Base-by-base conservation (phyloP, 1,140 invertebrate genomes). In the Drosophila neocordata region DNA sequence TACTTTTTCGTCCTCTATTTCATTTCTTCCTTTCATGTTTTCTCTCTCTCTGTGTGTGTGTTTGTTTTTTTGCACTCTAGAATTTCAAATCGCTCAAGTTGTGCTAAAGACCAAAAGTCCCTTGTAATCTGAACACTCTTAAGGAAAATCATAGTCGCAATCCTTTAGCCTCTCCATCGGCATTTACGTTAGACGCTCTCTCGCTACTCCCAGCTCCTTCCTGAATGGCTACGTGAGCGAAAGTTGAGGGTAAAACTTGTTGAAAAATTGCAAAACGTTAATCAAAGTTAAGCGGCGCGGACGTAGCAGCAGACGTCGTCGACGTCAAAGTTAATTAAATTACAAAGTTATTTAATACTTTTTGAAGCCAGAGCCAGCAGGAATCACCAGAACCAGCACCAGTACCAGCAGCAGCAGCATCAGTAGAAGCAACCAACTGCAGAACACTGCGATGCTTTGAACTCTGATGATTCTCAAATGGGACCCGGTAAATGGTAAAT, bases 341-440 rank as follows among this genome's bases (percentile, higher is more conserved):
- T 88, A 88, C 83, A 88, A 87, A 87, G 83, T 88, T 88, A 88
- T 88, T 88, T 88, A 88, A 88, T 88, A 88, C 83, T 83, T 79
- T 88, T 69, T 76, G 79, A 87, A 58, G 58, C 69, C n/a, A 31
- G 31, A 41, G 15, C 13, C 31, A 34, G 37, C 38, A 12, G 60
- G 35, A 55, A 51, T 22, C n/a, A 69, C 37, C 60, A 69, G 48
- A n/a, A 51, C 18, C 15, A 62, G 37, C 51, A 51, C 55, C 62
- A 35, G 24, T 38, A 66, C 53, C 53, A 67, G 70, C 66, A 77
- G 61, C 76, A 58, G 66, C 34, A 35, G 0, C 41, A 73, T 31
- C 60, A 65, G 56, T 15, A 51, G 31, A n/a, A 62, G 52, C 52
- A 51, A 58, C 64, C 52, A 51, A 58, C 64, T 22, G 52, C 41